Evolutionary conservation across 2,888 invertebrate genomes (phyloP).

Genomic region (Pammene aurita): DNA sequence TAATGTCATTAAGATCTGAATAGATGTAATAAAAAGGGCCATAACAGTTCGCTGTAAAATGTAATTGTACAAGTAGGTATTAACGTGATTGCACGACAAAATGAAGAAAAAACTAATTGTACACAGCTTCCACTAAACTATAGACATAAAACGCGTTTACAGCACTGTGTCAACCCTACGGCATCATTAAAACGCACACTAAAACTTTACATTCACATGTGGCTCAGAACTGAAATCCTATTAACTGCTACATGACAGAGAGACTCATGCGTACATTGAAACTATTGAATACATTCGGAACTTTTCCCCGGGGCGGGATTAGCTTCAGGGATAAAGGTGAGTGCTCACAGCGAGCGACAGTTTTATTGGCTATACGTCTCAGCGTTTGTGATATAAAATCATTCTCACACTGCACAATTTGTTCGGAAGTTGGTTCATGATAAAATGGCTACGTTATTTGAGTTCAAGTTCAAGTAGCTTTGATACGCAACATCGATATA

Average conservation of each 20-base stretch:
- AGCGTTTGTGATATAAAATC: slow-evolving; percentile 54
- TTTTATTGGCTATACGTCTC: slow-evolving; percentile 55
- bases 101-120: not conserved
- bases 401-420: slow-evolving; percentile 42
- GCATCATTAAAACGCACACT: slow-evolving; percentile 30
- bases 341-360: slow-evolving; percentile 48
- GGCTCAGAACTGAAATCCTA: slow-evolving; percentile 34
- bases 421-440: not conserved
- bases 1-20: no score
- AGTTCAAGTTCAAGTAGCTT: not conserved
- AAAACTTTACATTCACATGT: slow-evolving; percentile 33
- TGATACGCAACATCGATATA: not conserved
- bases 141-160: slow-evolving; percentile 15
- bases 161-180: slow-evolving; percentile 16
- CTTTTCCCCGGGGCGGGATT: slow-evolving; percentile 50
- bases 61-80: not conserved
- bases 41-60: not conserved
- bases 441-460: not conserved
- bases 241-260: slow-evolving; percentile 32
- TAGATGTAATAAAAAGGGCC: no score
- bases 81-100: not conserved
- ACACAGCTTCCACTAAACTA: not conserved
- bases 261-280: slow-evolving; percentile 29
- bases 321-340: slow-evolving; percentile 52
- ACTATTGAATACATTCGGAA: slow-evolving; percentile 39